Percentiles rank a stretch among this genome's conserved stretches.
These are phyloP conservation scores for Cyclina sinensis DNA, from an alignment of 1,140 invertebrate species.

Conservation along the genomic window DNA sequence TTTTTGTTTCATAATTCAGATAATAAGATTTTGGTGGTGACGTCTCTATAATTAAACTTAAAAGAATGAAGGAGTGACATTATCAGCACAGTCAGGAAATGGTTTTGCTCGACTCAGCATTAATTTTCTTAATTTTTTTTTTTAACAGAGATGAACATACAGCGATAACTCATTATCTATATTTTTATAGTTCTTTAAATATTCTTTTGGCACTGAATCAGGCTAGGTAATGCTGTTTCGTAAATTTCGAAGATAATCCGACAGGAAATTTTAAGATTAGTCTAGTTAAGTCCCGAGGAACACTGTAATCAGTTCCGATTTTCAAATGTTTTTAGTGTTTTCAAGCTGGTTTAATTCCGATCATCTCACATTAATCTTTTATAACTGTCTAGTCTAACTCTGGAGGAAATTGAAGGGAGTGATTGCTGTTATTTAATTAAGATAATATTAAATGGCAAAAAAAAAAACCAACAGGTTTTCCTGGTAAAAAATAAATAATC, in stretches of 20 bases:
- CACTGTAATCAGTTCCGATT: not conserved
- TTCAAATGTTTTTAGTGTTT: not conserved
- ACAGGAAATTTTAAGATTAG: slow-evolving; percentile 15
- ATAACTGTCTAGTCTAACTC: not conserved
- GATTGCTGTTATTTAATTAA: not conserved
- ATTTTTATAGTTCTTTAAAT: not conserved
- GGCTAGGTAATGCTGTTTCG: not conserved
- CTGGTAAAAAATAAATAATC: too few relatives aligned
- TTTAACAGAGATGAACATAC: too few relatives aligned
- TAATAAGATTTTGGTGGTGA: too few relatives aligned
- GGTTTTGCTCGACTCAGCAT: too few relatives aligned
- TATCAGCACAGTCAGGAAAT: too few relatives aligned
- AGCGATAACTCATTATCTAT: too few relatives aligned
- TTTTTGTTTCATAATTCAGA: too few relatives aligned
- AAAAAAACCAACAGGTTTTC: not conserved
- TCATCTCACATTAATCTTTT: not conserved
- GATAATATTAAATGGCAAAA: not conserved
- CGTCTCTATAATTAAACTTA: too few relatives aligned
- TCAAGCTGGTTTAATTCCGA: not conserved
- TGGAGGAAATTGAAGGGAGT: not conserved
- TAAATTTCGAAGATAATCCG: not conserved
- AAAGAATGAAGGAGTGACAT: too few relatives aligned
- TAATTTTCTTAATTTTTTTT: too few relatives aligned
- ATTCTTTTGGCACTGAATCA: not conserved
- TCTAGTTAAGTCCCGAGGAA: not conserved